phyloP scores from a whole-genome alignment of 2,888 invertebrate species.

The Dasypolia templi region DNA sequence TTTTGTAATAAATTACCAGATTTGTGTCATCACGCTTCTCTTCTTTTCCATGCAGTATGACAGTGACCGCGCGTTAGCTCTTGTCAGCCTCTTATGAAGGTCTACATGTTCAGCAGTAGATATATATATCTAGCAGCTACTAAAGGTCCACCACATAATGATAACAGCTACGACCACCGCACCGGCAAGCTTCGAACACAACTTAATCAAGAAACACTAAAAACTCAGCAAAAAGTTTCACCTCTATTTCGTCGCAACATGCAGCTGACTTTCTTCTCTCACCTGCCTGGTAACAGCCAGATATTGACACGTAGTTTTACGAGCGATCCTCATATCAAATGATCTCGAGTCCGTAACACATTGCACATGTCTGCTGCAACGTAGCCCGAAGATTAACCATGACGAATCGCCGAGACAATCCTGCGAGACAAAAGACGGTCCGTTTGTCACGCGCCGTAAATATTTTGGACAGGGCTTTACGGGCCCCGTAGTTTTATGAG shows the following conservation, averaged over 20 bases:
- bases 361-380: conserved; percentile 80
- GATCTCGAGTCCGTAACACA: conserved; percentile 73
- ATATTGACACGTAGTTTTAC: conserved; percentile 62
- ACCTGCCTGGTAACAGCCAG: conserved; percentile 52
- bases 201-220: not conserved
- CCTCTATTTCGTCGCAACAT: not conserved
- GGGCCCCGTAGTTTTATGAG: conserved; percentile 87
- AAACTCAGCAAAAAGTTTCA: not conserved
- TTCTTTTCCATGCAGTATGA: too few species aligned
- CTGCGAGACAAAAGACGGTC: conserved; percentile 82
- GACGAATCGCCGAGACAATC: conserved; percentile 86
- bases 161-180: too few species aligned
- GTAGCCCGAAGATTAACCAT: conserved; percentile 80
- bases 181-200: too few species aligned
- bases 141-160: too few species aligned
- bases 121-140: too few species aligned
- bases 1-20: too few species aligned
- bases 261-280: conserved; percentile 15
- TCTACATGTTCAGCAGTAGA: too few species aligned
- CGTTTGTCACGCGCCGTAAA: conserved; percentile 89
- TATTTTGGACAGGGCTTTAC: conserved; percentile 88
- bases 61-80: too few species aligned
- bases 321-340: conserved; percentile 72
- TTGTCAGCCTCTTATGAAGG: too few species aligned
- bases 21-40: too few species aligned